Evolutionary conservation across 2,797 vertebrate species (phyloP), one percentile per base, ranked within the genome.

Genomic region (Gymnoscopelus braueri): DNA sequence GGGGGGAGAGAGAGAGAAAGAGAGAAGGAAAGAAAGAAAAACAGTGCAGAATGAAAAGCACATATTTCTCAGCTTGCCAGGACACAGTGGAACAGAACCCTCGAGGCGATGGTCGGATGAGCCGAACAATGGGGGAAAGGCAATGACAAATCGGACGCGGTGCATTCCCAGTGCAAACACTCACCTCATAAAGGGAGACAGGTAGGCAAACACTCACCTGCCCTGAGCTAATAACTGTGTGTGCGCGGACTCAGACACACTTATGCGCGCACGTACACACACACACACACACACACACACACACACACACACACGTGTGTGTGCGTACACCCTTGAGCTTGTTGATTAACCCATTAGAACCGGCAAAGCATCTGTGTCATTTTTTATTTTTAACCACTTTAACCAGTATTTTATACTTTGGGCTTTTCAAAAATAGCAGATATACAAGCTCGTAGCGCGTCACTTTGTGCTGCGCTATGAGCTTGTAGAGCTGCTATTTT

Each of bases 181-280:
- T 85, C 82, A 81, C 72, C 81, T 90, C 83, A 87, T 90, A 84
- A 78, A 86, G 68, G 61, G 69, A 86, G 88, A 90, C 85, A 80
- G 88, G 86, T 82, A 83, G 75, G 79, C 83, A 92, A 93, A 92
- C 86, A 92, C 85, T 92, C 88, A 89, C 89, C 90, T 91, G 87
- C 90, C 87, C 78, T 89, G 61, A 88, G 89, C 82, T 85, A 89
- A 92, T 87, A 89, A 89, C 50, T 10, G 32, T 53, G 69, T 63
- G 68, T 60, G 75, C 63, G 68, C 78, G 78, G 58, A 77, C 72
- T 73, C 78, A 72, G 65, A 79, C 2, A 72, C 26, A 78, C 66
- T 32, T 58, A 72, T 10, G 52, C n/a, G 8, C 29, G 14, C 63
- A 51, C 63, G 57, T 74, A 9, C 65, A 59, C 76, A 59, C 71